Conservation (phyloP, 1,140 invertebrate genomes). For the Helicorthomorpha holstii region DNA sequence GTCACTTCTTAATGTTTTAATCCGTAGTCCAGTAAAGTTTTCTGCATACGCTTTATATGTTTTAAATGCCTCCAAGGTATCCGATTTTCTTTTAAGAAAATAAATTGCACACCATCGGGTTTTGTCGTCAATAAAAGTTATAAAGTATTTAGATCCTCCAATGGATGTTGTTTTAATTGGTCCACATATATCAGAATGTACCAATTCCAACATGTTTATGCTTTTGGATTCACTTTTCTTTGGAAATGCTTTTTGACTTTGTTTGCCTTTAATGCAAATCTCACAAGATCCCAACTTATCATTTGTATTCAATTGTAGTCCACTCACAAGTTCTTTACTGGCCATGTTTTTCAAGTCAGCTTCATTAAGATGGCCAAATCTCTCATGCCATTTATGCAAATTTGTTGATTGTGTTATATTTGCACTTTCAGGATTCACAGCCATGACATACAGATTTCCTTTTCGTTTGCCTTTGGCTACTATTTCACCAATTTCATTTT, state of each 20-base stretch:
- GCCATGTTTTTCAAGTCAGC: neutral
- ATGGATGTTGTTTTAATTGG: constrained; percentile 18
- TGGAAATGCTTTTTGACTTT: neutral
- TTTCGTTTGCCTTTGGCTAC: neutral
- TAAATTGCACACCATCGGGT: too few species aligned
- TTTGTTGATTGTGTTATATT: neutral
- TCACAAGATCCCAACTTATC: neutral
- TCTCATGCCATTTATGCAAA: constrained; percentile 1
- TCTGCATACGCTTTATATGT: too few species aligned
- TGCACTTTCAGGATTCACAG: neutral
- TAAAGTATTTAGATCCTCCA: constrained; percentile 20
- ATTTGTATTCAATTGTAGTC: neutral
- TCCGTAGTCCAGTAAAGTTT: too few species aligned
- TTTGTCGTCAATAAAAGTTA: constrained; percentile 24
- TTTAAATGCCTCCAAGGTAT: too few species aligned
- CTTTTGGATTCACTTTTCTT: constrained; percentile 1
- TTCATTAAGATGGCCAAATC: neutral
- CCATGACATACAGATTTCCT: neutral
- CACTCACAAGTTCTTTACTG: neutral
- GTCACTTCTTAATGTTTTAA: neutral
- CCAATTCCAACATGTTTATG: constrained; percentile 13
- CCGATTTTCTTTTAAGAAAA: too few species aligned
- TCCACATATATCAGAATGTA: constrained; percentile 23
- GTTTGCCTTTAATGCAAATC: neutral
- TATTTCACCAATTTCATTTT: neutral